phyloP scores from a whole-genome alignment of 1,140 invertebrate species.

The Nixonia krombeini region DNA sequence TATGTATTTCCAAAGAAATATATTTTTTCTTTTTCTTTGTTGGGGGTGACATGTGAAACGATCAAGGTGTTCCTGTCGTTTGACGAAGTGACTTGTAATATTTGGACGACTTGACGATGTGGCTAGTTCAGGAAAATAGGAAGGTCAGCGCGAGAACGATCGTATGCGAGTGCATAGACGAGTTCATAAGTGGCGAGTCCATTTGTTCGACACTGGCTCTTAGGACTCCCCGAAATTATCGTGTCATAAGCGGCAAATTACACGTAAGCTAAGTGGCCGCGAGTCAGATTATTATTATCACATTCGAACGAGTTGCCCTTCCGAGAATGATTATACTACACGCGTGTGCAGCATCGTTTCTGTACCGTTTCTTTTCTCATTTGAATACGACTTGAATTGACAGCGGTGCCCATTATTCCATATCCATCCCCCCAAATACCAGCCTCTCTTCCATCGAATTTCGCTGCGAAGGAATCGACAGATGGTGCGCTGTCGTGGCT shows the following conservation, averaged over 20 bases:
- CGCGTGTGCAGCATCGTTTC: conserved; percentile 43
- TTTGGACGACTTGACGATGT: too few species aligned
- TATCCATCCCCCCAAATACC: conserved; percentile 7
- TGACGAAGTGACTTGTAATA: too few species aligned
- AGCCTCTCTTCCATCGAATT: conserved; percentile 14
- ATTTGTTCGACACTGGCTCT: conserved; percentile 29
- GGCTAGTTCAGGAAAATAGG: too few species aligned
- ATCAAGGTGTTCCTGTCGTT: too few species aligned
- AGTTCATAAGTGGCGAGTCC: conserved; percentile 29
- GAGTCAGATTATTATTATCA: conserved; percentile 67
- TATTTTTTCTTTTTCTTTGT: too few species aligned
- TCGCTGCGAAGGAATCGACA: conserved; percentile 10
- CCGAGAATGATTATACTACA: conserved; percentile 60
- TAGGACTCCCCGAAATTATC: conserved; percentile 46
- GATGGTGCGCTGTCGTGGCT: too few species aligned
- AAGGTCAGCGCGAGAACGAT: too few species aligned
- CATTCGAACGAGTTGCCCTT: conserved; percentile 54
- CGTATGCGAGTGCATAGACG: too few species aligned
- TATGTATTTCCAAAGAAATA: too few species aligned
- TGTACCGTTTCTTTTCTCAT: conserved; percentile 52
- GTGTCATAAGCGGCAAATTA: conserved; percentile 62
- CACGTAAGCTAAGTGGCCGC: conserved; percentile 63
- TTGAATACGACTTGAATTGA: conserved; percentile 60
- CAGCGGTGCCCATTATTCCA: conserved; percentile 47
- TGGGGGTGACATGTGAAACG: too few species aligned